A percentile compares a stretch with the other conserved stretches of the same genome.
These are phyloP conservation scores for Gouania willdenowi DNA, from an alignment of 2,797 vertebrate genomes.

Conservation along the genomic window DNA sequence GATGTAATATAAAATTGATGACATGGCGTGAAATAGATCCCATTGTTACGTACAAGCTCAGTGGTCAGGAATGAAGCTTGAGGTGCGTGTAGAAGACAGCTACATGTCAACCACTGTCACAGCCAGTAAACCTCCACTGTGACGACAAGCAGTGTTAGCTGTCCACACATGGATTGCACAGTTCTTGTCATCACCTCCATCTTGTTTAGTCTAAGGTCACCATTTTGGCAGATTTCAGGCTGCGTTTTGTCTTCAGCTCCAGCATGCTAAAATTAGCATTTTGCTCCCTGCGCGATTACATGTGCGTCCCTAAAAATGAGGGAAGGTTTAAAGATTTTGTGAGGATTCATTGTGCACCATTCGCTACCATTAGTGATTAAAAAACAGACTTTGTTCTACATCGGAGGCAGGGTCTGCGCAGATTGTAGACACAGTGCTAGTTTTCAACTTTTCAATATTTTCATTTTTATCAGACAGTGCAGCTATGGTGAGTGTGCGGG, in stretches of 20 bases:
- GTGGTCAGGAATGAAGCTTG: background rate
- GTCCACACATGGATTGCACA: constrained; percentile 44
- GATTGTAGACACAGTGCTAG: too few species aligned
- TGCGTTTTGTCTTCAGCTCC: constrained; percentile 65
- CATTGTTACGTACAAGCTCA: background rate
- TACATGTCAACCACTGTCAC: constrained; percentile 37
- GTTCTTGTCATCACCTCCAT: constrained; percentile 55
- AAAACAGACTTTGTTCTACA: too few species aligned
- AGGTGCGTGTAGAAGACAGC: constrained; percentile 4
- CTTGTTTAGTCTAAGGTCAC: constrained; percentile 72
- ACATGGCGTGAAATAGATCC: background rate
- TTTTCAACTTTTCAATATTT: too few species aligned
- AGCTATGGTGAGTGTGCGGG: too few species aligned
- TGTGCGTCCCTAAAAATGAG: too few species aligned
- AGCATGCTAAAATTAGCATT: constrained; percentile 28
- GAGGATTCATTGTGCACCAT: too few species aligned
- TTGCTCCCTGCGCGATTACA: constrained; percentile 10
- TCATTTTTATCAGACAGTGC: too few species aligned
- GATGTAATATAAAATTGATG: background rate
- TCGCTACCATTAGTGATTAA: too few species aligned
- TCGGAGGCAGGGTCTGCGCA: too few species aligned
- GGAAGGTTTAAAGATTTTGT: too few species aligned
- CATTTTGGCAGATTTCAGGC: too few species aligned
- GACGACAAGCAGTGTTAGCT: constrained; percentile 42
- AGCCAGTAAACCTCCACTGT: constrained; percentile 34